Evolutionary conservation across 2,888 invertebrate species (phyloP).

Genomic region (Bruchidius siliquastri): DNA sequence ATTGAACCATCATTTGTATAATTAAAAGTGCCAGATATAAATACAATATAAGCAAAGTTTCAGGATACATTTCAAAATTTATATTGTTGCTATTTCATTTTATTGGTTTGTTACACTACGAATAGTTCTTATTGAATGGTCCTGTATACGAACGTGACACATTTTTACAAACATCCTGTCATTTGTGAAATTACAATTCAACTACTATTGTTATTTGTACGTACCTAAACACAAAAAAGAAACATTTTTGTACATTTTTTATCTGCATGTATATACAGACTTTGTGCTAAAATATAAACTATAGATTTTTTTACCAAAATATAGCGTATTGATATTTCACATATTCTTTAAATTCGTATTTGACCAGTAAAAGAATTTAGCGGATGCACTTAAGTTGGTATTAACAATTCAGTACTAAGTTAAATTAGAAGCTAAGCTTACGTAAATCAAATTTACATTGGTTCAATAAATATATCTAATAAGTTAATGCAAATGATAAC

Average conservation of each 20-base stretch:
- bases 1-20: too few species aligned
- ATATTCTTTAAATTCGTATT: constrained; percentile 37
- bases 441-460: constrained; percentile 15
- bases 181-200: constrained; percentile 20
- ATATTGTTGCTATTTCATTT: too few species aligned
- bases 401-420: constrained; percentile 1
- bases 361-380: constrained; percentile 35
- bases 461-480: constrained; percentile 25
- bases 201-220: constrained; percentile 12
- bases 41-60: too few species aligned
- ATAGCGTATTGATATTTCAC: constrained; percentile 41
- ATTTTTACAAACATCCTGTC: background rate
- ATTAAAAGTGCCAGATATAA: too few species aligned
- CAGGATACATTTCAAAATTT: too few species aligned
- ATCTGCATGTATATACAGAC: constrained; percentile 32
- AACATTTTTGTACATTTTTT: constrained; percentile 39
- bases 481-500: constrained; percentile 21
- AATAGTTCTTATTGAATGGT: background rate
- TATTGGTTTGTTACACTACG: too few species aligned
- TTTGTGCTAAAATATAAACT: constrained; percentile 44
- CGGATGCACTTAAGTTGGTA: constrained; percentile 1
- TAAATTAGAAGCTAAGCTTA: constrained; percentile 14
- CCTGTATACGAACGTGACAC: background rate
- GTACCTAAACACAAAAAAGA: constrained; percentile 28
- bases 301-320: constrained; percentile 42